Base-by-base conservation (phyloP, 2,113 vertebrate genomes). In the Paralichthys olivaceus region DNA sequence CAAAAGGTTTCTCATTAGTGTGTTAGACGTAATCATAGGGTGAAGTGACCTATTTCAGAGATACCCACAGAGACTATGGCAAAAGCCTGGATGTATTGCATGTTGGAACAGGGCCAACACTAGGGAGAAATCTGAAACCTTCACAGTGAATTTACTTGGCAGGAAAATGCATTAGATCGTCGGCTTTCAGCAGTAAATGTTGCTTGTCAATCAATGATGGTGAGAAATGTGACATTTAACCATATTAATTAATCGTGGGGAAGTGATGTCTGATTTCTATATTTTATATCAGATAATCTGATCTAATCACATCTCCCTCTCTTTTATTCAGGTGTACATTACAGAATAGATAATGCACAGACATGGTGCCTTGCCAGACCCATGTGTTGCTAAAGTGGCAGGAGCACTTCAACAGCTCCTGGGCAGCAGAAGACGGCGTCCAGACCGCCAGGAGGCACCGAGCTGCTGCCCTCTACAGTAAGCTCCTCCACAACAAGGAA, bases 381-480 rank as follows among this genome's bases (percentile, higher is more conserved):
- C 92, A 94, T 86, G 93, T 95, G 77, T 94, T 95, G 93, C 87
- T 94, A 69, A 95, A 95, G 87, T 95, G 95, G 95, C 94, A 95
- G 85, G 95, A 95, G 91, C 94, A 95, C 86, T 92, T 95, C 85
- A 95, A 95, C 83, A 90, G 94, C 86, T 94, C 92, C 87, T 95
- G 95, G 95, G 94, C 94, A 3, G 80, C 91, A 4, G 95, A 95
- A 77, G 94, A 95, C 87, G 91, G 92, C 7, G 62, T 91, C 4
- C 88, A 92, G 79, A 89, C 86, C 1, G 90, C 93, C 75, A 90
- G 80, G 29, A 90, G 95, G 26, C 72, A 82, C n/a, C 93, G 91
- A 19, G 93, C 94, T 1, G 83, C 91, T 1, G 45, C 22, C 19
- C 93, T 95, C 59, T 95, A 95, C 71, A 72, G 81, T 54, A 95